Percentiles rank a stretch among this genome's conserved stretches.
These are phyloP conservation scores for Leptinotarsa haldemani DNA, from an alignment of 2,888 invertebrate genomes.

Conservation along the genomic window DNA sequence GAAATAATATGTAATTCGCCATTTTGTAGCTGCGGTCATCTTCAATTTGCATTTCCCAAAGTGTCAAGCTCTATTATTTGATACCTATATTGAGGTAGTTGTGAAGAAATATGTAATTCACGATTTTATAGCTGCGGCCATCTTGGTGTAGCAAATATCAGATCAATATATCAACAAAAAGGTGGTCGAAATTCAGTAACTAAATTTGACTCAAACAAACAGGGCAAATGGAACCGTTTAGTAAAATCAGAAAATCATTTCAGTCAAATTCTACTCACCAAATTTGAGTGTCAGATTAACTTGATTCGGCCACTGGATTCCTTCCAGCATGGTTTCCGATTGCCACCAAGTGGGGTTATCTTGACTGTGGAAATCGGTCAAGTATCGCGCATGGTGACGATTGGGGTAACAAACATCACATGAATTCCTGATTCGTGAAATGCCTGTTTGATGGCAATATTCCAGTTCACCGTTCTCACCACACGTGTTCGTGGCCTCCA, in stretches of 20 bases:
- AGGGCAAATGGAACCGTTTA: too few species aligned
- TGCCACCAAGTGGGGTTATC: conserved; percentile 97
- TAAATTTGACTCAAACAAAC: too few species aligned
- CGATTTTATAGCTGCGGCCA: too few species aligned
- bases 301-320: conserved; percentile 88
- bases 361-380: conserved; percentile 93
- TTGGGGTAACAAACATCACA: conserved; percentile 82
- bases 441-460: conserved; percentile 93
- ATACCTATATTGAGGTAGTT: too few species aligned
- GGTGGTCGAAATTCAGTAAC: too few species aligned
- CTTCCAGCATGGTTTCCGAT: conserved; percentile 96
- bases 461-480: conserved; percentile 83
- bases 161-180: too few species aligned
- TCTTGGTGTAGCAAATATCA: too few species aligned
- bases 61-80: too few species aligned
- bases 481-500: conserved; percentile 96
- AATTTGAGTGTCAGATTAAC: conserved; percentile 78
- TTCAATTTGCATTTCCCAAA: too few species aligned
- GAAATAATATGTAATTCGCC: too few species aligned
- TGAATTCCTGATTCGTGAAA: conserved; percentile 74
- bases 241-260: background rate
- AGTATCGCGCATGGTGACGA: conserved; percentile 78
- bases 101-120: too few species aligned
- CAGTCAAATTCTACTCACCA: conserved; percentile 46
- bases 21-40: too few species aligned